These are phyloP conservation scores for Coracias cyanogaster DNA, from an alignment of 2,797 vertebrate genomes.

Conservation along the genomic window DNA sequence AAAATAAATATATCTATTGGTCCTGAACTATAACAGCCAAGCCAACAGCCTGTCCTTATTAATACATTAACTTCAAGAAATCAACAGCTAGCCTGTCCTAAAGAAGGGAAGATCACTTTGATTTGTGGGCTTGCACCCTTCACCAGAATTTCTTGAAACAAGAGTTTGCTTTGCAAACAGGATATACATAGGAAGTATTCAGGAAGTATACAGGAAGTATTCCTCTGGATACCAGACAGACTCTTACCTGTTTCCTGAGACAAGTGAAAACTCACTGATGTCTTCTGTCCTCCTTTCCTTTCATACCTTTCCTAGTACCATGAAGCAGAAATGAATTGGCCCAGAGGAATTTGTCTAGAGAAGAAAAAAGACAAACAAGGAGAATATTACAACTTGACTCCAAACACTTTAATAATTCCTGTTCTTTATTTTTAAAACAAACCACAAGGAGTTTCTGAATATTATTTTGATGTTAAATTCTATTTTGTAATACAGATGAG, in stretches of 20 bases:
- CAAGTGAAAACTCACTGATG: not conserved
- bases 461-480: not conserved
- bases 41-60: rapidly evolving
- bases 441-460: not conserved
- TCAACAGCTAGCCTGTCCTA: not conserved
- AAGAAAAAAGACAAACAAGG: not conserved
- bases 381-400: not conserved
- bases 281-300: not conserved
- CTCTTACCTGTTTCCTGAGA: not conserved
- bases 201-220: not conserved
- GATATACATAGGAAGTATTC: not conserved
- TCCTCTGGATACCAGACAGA: not conserved
- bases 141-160: not conserved
- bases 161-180: not conserved
- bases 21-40: not conserved
- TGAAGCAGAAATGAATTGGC: not conserved
- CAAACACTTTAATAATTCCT: not conserved
- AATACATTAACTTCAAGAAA: not conserved
- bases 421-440: not conserved
- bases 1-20: not conserved
- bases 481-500: not conserved
- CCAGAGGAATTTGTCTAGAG: not conserved
- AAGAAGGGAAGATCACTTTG: not conserved
- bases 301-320: not conserved
- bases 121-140: not conserved